These are phyloP conservation scores for Fulmarus glacialis DNA, from an alignment of 2,113 vertebrate genomes.

Conservation along the genomic window DNA sequence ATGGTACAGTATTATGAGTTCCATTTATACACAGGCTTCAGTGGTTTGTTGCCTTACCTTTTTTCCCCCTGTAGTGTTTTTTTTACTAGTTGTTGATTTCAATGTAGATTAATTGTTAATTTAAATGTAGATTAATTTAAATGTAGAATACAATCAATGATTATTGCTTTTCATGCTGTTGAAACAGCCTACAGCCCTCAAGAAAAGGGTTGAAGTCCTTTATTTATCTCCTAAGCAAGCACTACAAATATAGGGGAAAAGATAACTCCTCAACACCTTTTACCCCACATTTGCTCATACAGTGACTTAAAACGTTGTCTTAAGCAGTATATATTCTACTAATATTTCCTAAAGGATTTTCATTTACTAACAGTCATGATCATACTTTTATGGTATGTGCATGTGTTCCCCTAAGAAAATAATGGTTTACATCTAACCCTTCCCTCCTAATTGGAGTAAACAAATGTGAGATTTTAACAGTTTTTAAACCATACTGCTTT, in stretches of 20 bases:
- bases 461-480: neutral
- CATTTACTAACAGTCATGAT: neutral
- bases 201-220: neutral
- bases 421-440: neutral
- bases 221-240: neutral
- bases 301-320: neutral
- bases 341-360: neutral
- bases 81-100: neutral
- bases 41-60: constrained; percentile 16
- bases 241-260: neutral
- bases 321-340: neutral
- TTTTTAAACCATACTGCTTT: neutral
- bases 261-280: neutral
- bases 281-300: neutral
- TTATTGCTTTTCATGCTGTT: constrained; percentile 18
- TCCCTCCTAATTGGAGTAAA: neutral
- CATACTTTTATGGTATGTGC: neutral
- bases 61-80: neutral
- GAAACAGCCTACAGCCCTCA: neutral
- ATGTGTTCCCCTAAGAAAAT: neutral
- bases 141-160: neutral
- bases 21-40: neutral
- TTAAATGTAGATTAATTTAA: neutral
- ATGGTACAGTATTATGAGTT: neutral
- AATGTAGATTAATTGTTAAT: neutral